A percentile compares a stretch with the other conserved stretches of the same genome.
These are phyloP conservation scores for Odontamblyopus rebecca DNA, from an alignment of 2,797 vertebrate genomes.

Conservation along the genomic window DNA sequence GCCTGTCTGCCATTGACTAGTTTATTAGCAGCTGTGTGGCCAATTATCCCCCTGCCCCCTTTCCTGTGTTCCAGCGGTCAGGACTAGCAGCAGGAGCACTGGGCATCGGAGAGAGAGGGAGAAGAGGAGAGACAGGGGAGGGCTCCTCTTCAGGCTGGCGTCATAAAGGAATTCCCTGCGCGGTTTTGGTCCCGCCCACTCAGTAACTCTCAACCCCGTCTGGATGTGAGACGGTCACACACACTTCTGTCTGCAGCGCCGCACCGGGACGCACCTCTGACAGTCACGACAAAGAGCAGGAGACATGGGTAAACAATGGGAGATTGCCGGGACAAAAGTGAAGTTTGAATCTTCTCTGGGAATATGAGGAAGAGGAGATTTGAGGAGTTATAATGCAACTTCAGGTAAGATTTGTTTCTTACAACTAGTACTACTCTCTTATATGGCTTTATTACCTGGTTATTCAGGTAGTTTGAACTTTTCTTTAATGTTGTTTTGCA, in stretches of 20 bases:
- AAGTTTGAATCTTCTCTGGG: constrained; percentile 55
- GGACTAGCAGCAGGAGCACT: constrained; percentile 41
- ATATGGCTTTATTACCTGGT: constrained; percentile 46
- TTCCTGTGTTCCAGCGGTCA: constrained; percentile 73
- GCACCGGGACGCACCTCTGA: constrained; percentile 41
- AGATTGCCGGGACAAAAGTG: constrained; percentile 39
- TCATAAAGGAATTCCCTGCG: constrained; percentile 83
- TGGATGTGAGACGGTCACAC: constrained; percentile 77
- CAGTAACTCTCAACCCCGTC: constrained; percentile 74
- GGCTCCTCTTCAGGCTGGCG: constrained; percentile 70
- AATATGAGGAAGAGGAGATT: constrained; percentile 31
- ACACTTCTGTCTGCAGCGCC: constrained; percentile 67
- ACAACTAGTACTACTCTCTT: constrained; percentile 26
- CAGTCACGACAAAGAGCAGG: constrained; percentile 34
- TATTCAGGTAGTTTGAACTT: constrained; percentile 29
- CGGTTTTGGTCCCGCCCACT: constrained; percentile 60
- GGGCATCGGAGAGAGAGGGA: constrained; percentile 19
- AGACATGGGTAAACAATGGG: constrained; percentile 23
- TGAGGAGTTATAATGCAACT: constrained; percentile 44
- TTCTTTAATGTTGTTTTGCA: constrained; percentile 28
- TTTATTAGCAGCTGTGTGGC: constrained; percentile 79
- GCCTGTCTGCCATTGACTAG: constrained; percentile 56
- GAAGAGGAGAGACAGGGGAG: constrained; percentile 26
- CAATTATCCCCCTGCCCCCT: constrained; percentile 79
- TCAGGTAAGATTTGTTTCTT: constrained; percentile 61